A percentile compares a stretch with the other conserved stretches of the same genome.
phyloP scores from a whole-genome alignment of 2,888 invertebrate genomes.

The Rhamnusium bicolor region DNA sequence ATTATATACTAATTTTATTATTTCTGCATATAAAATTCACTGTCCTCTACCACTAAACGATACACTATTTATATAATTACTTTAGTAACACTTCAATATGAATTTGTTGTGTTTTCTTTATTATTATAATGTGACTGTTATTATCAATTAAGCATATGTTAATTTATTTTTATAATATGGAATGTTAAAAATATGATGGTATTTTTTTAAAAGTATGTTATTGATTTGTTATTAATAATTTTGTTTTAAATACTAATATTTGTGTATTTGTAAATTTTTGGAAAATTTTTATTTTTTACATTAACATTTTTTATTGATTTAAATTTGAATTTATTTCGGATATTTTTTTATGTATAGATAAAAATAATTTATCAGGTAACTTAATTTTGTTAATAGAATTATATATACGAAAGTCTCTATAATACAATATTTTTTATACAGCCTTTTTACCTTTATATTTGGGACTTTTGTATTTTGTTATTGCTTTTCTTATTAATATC shows the following conservation, averaged over 20 bases:
- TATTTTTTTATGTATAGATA: neutral
- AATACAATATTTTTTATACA: neutral
- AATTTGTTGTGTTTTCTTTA: slow-evolving; percentile 12
- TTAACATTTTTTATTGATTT: neutral
- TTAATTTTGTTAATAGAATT: neutral
- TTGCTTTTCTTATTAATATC: slow-evolving; percentile 14
- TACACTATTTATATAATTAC: slow-evolving; percentile 1
- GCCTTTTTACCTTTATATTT: neutral
- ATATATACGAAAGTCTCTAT: neutral
- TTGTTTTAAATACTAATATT: slow-evolving; percentile 28
- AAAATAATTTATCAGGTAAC: neutral
- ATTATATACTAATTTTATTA: neutral
- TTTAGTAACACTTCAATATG: neutral
- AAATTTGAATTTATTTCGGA: neutral
- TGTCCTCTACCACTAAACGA: slow-evolving; percentile 7
- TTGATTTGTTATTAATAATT: slow-evolving; percentile 39
- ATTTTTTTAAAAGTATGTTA: slow-evolving; percentile 42
- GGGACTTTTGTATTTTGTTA: slow-evolving; percentile 5
- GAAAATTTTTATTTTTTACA: slow-evolving; percentile 30
- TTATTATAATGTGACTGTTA: slow-evolving; percentile 32
- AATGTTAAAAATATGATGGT: slow-evolving; percentile 44
- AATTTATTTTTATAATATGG: slow-evolving; percentile 50
- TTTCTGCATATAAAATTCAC: neutral
- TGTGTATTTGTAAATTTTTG: slow-evolving; percentile 46
- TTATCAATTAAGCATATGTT: slow-evolving; percentile 36